Percentiles rank a stretch among this genome's conserved stretches.
Evolutionary conservation across 2,888 invertebrate species (phyloP).

Genomic region (Phasia obesa): DNA sequence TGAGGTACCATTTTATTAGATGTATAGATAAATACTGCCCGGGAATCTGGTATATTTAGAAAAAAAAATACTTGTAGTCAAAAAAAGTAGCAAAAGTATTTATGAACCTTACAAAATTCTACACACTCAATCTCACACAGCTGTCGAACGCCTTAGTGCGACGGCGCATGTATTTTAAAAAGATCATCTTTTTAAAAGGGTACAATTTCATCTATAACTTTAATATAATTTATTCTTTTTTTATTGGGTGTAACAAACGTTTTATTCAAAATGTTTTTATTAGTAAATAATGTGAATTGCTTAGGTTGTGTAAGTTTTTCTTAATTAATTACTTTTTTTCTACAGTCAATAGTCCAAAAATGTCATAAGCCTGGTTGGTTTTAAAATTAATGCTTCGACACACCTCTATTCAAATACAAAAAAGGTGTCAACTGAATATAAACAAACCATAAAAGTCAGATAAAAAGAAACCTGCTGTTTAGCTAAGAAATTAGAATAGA

Average conservation of each 20-base stretch:
- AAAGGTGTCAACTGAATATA: constrained; percentile 69
- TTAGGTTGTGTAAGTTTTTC: constrained; percentile 13
- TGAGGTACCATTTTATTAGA: too few species aligned
- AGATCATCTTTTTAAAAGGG: background rate
- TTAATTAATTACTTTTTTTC: constrained; percentile 34
- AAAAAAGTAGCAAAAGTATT: too few species aligned
- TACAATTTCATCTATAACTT: constrained; percentile 2
- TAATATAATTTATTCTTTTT: background rate
- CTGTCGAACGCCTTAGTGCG: too few species aligned
- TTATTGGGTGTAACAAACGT: constrained; percentile 3
- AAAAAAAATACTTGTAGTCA: too few species aligned
- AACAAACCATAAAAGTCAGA: constrained; percentile 65
- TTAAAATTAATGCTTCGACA: constrained; percentile 67
- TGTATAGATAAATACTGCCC: too few species aligned
- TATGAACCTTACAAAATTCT: too few species aligned
- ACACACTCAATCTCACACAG: too few species aligned
- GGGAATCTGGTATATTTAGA: too few species aligned
- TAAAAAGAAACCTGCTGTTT: constrained; percentile 64
- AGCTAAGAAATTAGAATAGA: constrained; percentile 62
- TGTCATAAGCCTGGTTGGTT: constrained; percentile 66
- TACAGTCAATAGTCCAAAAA: constrained; percentile 63
- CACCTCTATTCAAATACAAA: constrained; percentile 49
- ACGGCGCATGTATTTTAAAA: background rate
- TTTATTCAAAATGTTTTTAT: constrained; percentile 23
- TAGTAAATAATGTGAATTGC: constrained; percentile 19